Evolutionary conservation across 2,797 vertebrate genomes (phyloP).

Genomic region (Smutsia temminckii): DNA sequence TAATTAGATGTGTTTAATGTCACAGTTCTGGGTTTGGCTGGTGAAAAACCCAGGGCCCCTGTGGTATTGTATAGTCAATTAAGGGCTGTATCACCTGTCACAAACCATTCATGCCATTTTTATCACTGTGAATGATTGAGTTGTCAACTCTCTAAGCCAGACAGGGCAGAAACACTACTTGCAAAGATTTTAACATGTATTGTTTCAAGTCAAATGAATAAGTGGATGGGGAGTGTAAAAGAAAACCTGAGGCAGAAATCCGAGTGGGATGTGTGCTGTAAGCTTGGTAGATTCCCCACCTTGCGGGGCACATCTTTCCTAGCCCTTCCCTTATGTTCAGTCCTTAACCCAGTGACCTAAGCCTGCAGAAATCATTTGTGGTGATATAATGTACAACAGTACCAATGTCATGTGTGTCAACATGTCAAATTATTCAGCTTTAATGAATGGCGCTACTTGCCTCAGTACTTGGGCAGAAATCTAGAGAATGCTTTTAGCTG

Average conservation of each 20-base stretch:
- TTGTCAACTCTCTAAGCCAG: neutral
- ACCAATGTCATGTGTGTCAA: neutral
- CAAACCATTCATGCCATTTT: neutral
- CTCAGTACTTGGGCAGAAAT: neutral
- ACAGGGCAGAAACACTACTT: neutral
- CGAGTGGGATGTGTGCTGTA: too few species aligned
- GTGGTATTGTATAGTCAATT: neutral
- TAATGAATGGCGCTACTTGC: neutral
- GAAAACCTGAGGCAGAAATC: neutral
- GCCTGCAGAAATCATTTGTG: neutral
- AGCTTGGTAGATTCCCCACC: neutral
- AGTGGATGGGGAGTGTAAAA: neutral
- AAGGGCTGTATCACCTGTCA: neutral
- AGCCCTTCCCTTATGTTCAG: neutral
- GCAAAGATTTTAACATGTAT: neutral
- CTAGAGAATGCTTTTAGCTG: neutral
- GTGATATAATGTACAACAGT: neutral
- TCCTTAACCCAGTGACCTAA: neutral
- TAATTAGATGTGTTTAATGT: neutral
- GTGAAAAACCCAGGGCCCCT: neutral
- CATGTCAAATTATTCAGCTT: neutral
- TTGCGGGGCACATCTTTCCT: neutral
- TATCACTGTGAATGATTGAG: neutral
- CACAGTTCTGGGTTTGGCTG: neutral
- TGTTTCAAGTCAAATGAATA: slow-evolving; percentile 34